Base-by-base conservation (phyloP, 2,113 vertebrate genomes). In the Macquaria australasica region DNA sequence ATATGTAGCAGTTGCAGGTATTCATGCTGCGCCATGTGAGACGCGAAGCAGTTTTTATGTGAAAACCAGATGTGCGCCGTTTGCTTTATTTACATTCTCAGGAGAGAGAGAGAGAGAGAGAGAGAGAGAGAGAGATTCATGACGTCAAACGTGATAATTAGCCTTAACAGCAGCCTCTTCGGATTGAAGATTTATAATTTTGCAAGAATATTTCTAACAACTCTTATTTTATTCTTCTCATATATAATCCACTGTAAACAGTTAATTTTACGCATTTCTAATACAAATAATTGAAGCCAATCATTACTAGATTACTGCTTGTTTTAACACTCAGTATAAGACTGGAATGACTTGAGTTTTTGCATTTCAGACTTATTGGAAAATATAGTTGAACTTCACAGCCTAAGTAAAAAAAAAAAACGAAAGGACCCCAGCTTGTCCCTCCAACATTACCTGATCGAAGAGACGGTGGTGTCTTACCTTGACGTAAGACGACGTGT, bases 401-500 rank as follows among this genome's bases (percentile, higher is more conserved):
- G 20, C 23, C 10, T 25, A 2, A 58, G 10, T 28, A 23, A 37
- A 10, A 43, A 41, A 21, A 25, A 69, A 60, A 45, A 66, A 78
- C 20, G 43, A 87, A 67, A 91, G 75, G 39, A 69, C 12, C 76
- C 58, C 28, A 81, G 58, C 69, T 43, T 37, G 53, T 81, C 68
- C 83, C 77, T 80, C 83, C 74, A 90, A 95, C 92, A 95, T 97
- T 97, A 97, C 97, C 97, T 97, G 96, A 79, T 95, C 88, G 94
- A 96, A 96, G 94, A 94, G 91, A 94, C 88, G 95, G 92, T 95
- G 96, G 87, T 92, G 96, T 98, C 97, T 98, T 98, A 99, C 98
- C 98, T 99, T 99, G 96, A 99, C 97, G 95, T 98, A 98, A 97
- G 98, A 99, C 93, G 97, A 97, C 41, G 97, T 98, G 96, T 99